Percentiles rank a stretch among this genome's conserved stretches.
Conservation (phyloP, 2,113 vertebrate species). For the Pitta sordida region DNA sequence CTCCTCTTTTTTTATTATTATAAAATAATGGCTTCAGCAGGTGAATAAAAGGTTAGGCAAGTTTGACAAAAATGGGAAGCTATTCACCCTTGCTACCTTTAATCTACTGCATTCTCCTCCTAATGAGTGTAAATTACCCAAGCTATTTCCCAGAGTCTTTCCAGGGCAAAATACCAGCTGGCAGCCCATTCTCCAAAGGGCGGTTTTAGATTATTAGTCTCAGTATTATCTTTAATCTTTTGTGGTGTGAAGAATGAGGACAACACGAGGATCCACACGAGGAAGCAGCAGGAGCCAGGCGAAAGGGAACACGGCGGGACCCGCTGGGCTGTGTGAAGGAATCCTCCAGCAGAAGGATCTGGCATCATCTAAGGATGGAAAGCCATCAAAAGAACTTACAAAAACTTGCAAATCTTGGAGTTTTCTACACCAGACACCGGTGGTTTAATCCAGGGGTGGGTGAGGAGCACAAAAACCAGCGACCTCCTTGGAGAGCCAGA, state of each 20-base stretch:
- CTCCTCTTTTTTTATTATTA: slow-evolving; percentile 75
- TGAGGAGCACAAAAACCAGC: neutral
- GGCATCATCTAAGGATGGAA: neutral
- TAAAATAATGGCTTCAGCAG: slow-evolving; percentile 79
- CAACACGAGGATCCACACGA: slow-evolving; percentile 51
- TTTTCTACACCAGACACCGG: neutral
- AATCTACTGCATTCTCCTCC: slow-evolving; percentile 81
- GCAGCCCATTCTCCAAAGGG: slow-evolving; percentile 69
- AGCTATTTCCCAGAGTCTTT: slow-evolving; percentile 78
- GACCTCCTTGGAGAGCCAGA: neutral
- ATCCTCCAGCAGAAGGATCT: neutral
- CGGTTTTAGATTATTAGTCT: slow-evolving; percentile 70
- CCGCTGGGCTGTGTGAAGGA: neutral
- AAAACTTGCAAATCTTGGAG: neutral
- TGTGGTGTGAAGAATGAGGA: slow-evolving; percentile 73
- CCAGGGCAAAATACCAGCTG: slow-evolving; percentile 67
- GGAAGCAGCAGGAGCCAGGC: neutral
- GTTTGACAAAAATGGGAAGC: slow-evolving; percentile 82
- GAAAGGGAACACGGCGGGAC: neutral
- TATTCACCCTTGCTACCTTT: slow-evolving; percentile 85
- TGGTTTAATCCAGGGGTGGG: neutral
- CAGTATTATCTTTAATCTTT: slow-evolving; percentile 79
- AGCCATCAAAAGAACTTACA: neutral
- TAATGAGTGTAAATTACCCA: slow-evolving; percentile 82
- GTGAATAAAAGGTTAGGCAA: slow-evolving; percentile 81